These are phyloP conservation scores for Marmota flaviventris DNA, from an alignment of 2,113 vertebrate genomes.

Conservation along the genomic window DNA sequence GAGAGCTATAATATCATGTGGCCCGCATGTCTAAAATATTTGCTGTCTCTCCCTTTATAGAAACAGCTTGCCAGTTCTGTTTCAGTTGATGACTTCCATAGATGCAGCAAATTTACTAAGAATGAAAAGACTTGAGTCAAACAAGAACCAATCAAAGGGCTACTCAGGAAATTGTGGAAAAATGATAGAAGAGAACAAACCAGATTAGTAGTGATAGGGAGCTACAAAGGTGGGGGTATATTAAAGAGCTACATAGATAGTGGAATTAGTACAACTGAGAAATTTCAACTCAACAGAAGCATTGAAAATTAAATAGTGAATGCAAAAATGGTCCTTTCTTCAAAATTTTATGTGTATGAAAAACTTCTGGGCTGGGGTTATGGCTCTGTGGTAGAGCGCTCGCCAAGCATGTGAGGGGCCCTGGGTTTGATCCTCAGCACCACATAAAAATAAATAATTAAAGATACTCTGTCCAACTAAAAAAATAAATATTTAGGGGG, in stretches of 20 bases:
- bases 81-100: not conserved
- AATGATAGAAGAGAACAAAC: not conserved
- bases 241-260: not conserved
- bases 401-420: too few species aligned
- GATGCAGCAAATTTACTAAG: not conserved
- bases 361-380: not conserved
- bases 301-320: not conserved
- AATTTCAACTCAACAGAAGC: not conserved
- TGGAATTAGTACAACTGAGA: not conserved
- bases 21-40: not conserved
- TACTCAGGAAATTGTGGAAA: not conserved
- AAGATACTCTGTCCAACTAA: too few species aligned
- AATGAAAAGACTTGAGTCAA: constrained; percentile 2
- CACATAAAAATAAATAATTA: too few species aligned
- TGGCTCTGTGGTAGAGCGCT: too few species aligned
- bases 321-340: not conserved
- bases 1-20: not conserved
- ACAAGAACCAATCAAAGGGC: not conserved
- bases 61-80: not conserved
- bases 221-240: not conserved
- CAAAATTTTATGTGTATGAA: not conserved
- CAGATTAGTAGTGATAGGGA: not conserved
- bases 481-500: not conserved
- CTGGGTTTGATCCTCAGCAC: too few species aligned
- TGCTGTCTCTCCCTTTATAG: not conserved